Percentiles rank a stretch among this genome's conserved stretches.
phyloP scores from a whole-genome alignment of 2,113 vertebrate species.

The Accipiter cooperii region DNA sequence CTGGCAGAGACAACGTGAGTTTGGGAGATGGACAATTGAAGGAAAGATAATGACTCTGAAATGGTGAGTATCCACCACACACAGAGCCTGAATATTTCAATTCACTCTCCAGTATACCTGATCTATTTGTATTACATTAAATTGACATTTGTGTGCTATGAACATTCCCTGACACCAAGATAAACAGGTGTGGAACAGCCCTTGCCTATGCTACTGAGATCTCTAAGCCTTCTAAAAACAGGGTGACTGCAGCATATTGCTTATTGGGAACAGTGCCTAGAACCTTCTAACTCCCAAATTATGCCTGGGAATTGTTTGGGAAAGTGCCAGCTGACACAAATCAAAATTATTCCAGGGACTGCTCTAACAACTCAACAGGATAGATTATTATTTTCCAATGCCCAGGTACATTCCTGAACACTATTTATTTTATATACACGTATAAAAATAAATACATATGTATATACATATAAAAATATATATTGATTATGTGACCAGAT shows the following conservation, averaged over 20 bases:
- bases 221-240: neutral
- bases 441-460: neutral
- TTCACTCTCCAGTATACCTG: neutral
- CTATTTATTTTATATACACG: neutral
- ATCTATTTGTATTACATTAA: neutral
- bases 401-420: neutral
- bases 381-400: neutral
- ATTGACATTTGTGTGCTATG: neutral
- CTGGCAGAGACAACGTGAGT: neutral
- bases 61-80: neutral
- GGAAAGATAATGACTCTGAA: neutral
- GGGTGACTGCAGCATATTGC: conserved; percentile 1
- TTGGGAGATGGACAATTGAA: neutral
- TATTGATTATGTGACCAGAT: neutral
- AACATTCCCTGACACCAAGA: neutral
- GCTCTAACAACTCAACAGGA: neutral
- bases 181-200: neutral
- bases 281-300: conserved; percentile 24
- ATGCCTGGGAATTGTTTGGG: neutral
- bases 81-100: neutral
- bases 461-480: neutral
- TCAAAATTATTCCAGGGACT: neutral
- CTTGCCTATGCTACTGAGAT: neutral
- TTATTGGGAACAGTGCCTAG: conserved; percentile 28
- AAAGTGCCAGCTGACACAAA: conserved; percentile 2